A percentile compares a stretch with the other conserved stretches of the same genome.
phyloP scores from a whole-genome alignment of 35 echinoderm and acorn worm genomes.

The Apostichopus californicus region DNA sequence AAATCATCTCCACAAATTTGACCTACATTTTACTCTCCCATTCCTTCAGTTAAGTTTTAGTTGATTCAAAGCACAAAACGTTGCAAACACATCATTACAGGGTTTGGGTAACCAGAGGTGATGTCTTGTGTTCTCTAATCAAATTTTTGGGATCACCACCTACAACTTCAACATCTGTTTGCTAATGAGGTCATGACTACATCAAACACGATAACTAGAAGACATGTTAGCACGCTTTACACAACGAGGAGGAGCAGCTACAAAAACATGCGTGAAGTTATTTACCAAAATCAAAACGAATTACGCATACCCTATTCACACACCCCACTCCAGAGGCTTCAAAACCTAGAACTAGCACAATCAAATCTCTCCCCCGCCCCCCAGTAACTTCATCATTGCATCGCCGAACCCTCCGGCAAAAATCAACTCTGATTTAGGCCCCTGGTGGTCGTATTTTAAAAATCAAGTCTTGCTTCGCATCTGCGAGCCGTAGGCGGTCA shows the following conservation, averaged over 20 bases:
- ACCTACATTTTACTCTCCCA: neutral
- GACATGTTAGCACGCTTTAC: neutral
- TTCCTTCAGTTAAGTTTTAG: neutral
- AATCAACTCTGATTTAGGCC: constrained; percentile 42
- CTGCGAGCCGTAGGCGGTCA: constrained; percentile 38
- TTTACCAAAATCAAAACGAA: constrained; percentile 26
- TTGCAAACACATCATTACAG: neutral
- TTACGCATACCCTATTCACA: neutral
- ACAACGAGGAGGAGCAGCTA: constrained; percentile 17
- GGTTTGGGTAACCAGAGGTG: neutral
- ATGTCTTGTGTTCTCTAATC: neutral
- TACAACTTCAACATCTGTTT: constrained; percentile 43
- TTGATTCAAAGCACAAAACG: neutral
- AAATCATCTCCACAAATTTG: neutral
- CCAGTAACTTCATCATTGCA: constrained; percentile 24
- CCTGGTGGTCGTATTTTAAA: constrained; percentile 31
- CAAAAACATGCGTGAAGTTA: constrained; percentile 51
- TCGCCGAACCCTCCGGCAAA: constrained; percentile 34
- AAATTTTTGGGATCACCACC: constrained; percentile 11
- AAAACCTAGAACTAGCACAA: neutral
- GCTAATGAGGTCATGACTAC: constrained; percentile 44
- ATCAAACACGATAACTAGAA: constrained; percentile 17
- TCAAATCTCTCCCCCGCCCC: neutral
- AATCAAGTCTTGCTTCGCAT: neutral
- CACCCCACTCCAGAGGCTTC: neutral